Conservation (phyloP, 2,888 invertebrate species). For the Tenthredo livida region DNA sequence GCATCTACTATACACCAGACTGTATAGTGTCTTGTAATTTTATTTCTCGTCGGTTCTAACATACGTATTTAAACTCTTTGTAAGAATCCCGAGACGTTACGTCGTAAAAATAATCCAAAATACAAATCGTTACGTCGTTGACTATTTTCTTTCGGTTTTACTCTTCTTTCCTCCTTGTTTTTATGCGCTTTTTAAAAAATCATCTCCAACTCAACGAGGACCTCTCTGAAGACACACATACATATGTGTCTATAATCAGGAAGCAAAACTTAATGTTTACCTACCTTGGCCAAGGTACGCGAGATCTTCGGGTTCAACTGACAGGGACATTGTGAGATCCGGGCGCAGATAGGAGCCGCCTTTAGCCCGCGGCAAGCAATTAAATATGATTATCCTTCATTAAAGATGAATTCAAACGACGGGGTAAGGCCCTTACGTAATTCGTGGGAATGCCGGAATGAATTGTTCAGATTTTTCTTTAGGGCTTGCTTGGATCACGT, state of each 20-base stretch:
- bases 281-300: constrained; percentile 29
- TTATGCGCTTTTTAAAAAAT: neutral
- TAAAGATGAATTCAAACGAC: constrained; percentile 71
- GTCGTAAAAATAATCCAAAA: neutral
- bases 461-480: constrained; percentile 60
- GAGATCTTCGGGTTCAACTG: constrained; percentile 44
- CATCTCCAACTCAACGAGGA: neutral
- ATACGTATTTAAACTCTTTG: neutral
- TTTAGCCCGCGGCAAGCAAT: constrained; percentile 67
- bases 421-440: constrained; percentile 67
- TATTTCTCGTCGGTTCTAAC: neutral
- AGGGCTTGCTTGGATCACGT: constrained; percentile 13
- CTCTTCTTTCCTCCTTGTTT: neutral
- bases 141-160: neutral
- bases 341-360: constrained; percentile 47
- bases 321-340: constrained; percentile 52
- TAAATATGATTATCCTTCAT: constrained; percentile 74
- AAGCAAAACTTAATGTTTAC: constrained; percentile 41
- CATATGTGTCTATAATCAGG: neutral
- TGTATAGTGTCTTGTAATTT: neutral
- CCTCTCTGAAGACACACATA: neutral
- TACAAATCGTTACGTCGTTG: constrained; percentile 10
- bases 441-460: constrained; percentile 73
- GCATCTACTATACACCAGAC: constrained; percentile 21
- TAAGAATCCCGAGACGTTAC: constrained; percentile 17